Evolutionary conservation across 2,113 vertebrate genomes (phyloP), one percentile per base, ranked within the genome.

Genomic region (Cervus canadensis): DNA sequence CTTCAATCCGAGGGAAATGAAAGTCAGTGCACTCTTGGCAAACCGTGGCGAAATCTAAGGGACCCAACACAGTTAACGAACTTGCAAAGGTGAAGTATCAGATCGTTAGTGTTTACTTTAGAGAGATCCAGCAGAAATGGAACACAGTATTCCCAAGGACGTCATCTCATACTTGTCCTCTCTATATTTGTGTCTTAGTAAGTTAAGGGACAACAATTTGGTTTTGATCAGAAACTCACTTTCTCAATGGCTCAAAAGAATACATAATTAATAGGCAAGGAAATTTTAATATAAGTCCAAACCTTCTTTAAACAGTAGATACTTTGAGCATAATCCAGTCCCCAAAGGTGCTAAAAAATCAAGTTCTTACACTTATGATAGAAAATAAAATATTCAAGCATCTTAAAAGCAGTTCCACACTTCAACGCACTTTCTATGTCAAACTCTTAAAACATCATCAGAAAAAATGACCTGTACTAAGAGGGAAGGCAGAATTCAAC

Each of bases 1-100:
- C 99, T 95, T 99, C 99, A 97, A 99, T 99, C 67, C 99, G 98
- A 28, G 98, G 99, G 95, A 99, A 99, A 98, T 98, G 99, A 98
- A 99, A 99, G 97, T 99, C 99, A 0, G 99, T 99, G 95, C 99
- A 99, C 98, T 99, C 99, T 98, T 99, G 99, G 71, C 99, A 99
- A 97, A 99, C 99, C 0, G 99, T 99, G 95, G 99, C 99, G 98
- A 99, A 99, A 98, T 99, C 99, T 99, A 98, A 94, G 91, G 52
- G 59, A 94, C 50, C 62, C 74, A 76, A 83, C 97, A 93, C 28
- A 89, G 81, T 76, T 30, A 96, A 96, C 6, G 90, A 94, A 76
- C 19, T 82, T 96, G 25, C 89, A 95, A 52, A 88, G 60, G n/a
- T 85, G 17, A 95, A 85, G 36, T 26, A 56, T 57, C 23, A 87